Evolutionary conservation across 2,113 vertebrate species (phyloP).

Genomic region (Macaca mulatta): DNA sequence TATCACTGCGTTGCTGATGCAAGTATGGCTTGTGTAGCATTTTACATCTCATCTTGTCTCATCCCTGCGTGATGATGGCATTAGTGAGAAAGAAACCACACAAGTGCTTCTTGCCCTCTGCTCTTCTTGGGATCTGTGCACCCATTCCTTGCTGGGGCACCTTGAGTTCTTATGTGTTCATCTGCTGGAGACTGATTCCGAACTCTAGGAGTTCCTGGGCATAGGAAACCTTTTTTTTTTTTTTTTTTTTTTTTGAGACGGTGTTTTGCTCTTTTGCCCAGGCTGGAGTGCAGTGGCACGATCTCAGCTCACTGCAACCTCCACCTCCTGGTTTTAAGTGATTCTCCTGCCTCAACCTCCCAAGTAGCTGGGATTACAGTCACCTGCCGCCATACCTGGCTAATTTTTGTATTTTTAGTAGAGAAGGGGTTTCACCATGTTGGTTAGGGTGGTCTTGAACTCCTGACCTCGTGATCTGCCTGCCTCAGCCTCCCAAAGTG

Average conservation of each 20-base stretch:
- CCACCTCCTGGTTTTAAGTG: too few species aligned
- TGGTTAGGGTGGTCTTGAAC: too few species aligned
- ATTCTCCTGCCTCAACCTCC: too few species aligned
- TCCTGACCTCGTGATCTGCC: too few species aligned
- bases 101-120: not conserved
- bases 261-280: too few species aligned
- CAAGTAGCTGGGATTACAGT: too few species aligned
- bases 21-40: not conserved
- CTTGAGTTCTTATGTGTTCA: not conserved
- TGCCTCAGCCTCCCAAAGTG: too few species aligned
- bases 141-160: not conserved
- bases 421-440: too few species aligned
- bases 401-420: too few species aligned
- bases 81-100: not conserved
- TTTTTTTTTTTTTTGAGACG: too few species aligned
- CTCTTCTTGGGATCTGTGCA: not conserved
- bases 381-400: too few species aligned
- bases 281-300: fast-evolving
- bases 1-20: not conserved
- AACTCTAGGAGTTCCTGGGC: not conserved
- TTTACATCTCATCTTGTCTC: not conserved
- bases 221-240: not conserved
- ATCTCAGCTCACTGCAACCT: too few species aligned
- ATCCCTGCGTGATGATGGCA: not conserved
- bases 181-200: not conserved